These are phyloP conservation scores for Octopus sinensis DNA, from an alignment of 1,140 invertebrate genomes.

Conservation along the genomic window DNA sequence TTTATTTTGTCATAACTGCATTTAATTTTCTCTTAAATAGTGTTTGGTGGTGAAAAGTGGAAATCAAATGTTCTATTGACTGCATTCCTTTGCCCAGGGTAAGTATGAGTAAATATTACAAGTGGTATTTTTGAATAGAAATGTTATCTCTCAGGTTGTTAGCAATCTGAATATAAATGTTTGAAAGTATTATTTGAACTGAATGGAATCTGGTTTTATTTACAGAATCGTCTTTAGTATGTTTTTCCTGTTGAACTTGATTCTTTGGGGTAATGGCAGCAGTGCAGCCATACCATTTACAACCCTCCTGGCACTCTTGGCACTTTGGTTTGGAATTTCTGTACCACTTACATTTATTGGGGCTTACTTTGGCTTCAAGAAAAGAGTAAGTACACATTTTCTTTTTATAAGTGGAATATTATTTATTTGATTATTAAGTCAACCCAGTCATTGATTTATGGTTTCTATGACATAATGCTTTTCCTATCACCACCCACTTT, in stretches of 20 bases:
- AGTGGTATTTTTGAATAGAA: too few relatives aligned
- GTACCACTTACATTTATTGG: conserved; percentile 96
- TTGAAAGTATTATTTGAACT: too few relatives aligned
- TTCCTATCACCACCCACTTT: too few relatives aligned
- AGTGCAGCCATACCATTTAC: conserved; percentile 95
- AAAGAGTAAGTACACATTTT: conserved; percentile 70
- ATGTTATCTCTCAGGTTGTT: too few relatives aligned
- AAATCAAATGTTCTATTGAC: conserved; percentile 96
- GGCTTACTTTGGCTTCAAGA: conserved; percentile 96
- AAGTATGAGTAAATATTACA: conserved; percentile 39
- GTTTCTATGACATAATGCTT: not conserved
- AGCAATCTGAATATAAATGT: too few relatives aligned
- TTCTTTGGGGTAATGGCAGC: conserved; percentile 90
- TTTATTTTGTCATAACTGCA: too few relatives aligned
- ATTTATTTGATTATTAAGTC: not conserved
- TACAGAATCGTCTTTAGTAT: conserved; percentile 86
- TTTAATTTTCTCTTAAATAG: conserved; percentile 30
- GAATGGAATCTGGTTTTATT: too few relatives aligned
- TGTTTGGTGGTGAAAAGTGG: conserved; percentile 95
- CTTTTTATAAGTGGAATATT: not conserved
- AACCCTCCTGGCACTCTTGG: conserved; percentile 92
- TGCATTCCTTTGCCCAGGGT: conserved; percentile 93
- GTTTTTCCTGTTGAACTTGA: conserved; percentile 94
- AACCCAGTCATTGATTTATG: not conserved
- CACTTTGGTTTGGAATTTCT: conserved; percentile 97